Base-by-base conservation (phyloP, 1,140 invertebrate genomes). In the Drosophila punjabiensis region DNA sequence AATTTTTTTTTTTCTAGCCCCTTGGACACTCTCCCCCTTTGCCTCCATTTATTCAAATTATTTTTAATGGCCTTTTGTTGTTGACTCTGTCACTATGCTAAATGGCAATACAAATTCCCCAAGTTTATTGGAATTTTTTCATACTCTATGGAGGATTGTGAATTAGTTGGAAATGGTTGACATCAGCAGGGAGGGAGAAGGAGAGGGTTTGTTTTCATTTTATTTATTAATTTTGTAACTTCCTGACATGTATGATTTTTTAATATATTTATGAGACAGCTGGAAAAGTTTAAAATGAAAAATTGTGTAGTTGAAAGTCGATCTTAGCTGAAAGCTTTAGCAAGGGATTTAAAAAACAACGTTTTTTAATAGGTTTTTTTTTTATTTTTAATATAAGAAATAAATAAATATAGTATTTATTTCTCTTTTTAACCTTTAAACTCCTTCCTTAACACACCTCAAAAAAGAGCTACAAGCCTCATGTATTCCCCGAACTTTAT, bases 1-100 rank as follows among this genome's bases (percentile, higher is more conserved):
- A 74, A 53, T 73, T 48, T 48, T 39, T 66, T 60, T 66, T 14
- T 24, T n/a, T n/a, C n/a, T 39, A 28, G 24, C 56, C 56, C 56
- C 59, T 41, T 13, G 20, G 20, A 39, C 14, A 20, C 18, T 11
- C 24, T 24, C 69, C 39, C 37, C 5, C 20, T 81, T 76, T 6
- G 4, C 55, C 55, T 6, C 33, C 85, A 88, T 81, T 88, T 88
- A 88, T 88, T 87, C 80, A 84, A 88, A 88, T 81, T 89, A 79
- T 75, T 62, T 82, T 74, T 89, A 88, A 88, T 89, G 84, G 85
- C 55, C 85, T 88, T 89, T 89, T 89, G 81, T 88, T 81, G 84
- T 87, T 88, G 76, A 39, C 69, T 87, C 69, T 79, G 77, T 80
- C 68, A 55, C 58, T 81, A 50, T 80, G 81, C 77, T 89, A 89